Evolutionary conservation across 37 sponge, comb jelly and placozoan species (phyloP).

Genomic region (Haliclona indistincta): DNA sequence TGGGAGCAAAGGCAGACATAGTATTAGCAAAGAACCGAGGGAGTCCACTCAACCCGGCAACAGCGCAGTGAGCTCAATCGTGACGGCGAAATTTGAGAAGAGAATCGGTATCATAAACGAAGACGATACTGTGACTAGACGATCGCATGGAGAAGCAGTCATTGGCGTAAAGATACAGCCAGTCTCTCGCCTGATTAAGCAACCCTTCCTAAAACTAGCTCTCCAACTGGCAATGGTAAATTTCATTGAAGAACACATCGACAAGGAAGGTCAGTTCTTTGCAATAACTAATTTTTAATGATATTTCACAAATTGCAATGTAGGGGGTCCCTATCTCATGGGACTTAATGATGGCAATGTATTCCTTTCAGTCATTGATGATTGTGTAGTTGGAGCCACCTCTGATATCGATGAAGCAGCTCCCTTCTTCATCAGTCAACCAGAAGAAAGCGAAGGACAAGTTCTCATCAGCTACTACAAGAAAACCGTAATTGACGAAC

Average conservation of each 20-base stretch:
- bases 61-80: not conserved
- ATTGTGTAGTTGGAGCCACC: constrained; percentile 22
- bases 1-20: constrained; percentile 27
- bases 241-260: constrained; percentile 44
- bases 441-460: constrained; percentile 28
- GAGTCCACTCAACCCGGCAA: not conserved
- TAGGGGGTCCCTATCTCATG: constrained; percentile 62
- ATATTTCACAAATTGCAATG: not conserved
- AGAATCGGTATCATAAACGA: constrained; percentile 43
- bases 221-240: constrained; percentile 19
- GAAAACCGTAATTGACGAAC: too few species aligned
- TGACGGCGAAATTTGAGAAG: constrained; percentile 23
- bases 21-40: constrained; percentile 18
- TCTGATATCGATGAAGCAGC: constrained; percentile 22
- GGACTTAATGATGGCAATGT: constrained; percentile 9
- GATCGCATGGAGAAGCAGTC: constrained; percentile 63
- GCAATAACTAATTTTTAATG: too few species aligned
- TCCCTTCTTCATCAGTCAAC: constrained; percentile 31
- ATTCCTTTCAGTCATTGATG: constrained; percentile 27
- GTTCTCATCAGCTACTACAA: constrained; percentile 34
- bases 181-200: constrained; percentile 21
- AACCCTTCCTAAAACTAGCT: constrained; percentile 11
- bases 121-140: constrained; percentile 25
- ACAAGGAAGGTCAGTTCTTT: constrained; percentile 41
- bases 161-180: constrained; percentile 53